Evolutionary conservation across 2,888 invertebrate genomes (phyloP), one percentile per base, ranked within the genome.

Genomic region (Xestia rhomboidea): DNA sequence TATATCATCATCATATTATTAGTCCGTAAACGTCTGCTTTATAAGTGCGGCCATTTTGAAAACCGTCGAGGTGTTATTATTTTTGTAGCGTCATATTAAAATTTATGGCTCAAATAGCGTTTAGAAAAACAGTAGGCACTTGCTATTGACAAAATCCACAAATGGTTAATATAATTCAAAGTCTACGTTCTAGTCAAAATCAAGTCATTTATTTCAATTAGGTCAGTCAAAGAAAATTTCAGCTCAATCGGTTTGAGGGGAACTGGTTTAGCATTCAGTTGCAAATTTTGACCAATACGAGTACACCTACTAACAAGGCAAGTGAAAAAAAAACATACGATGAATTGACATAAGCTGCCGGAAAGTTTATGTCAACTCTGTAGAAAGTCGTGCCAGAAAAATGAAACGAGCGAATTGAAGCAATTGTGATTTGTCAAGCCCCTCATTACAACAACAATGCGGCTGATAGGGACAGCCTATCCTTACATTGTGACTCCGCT

Each of bases 1-100:
- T 83, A 68, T 10, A 57, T 27, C 15, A 79, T 68, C 27, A 38
- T 64, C 24, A 6, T 62, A 21, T 21, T 64, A 68, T 57, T 64
- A 68, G 3, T 18, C 15, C n/a, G 64, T 66, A 66, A 82, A 57
- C 24, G 41, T 41, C 64, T 41, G 38, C 64, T 41, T 41, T 18
- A n/a, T n/a, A n/a, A n/a, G 15, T 10, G 21, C 34, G 62, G 5
- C 21, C 62, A 34, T 34, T 62, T 34, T 0, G 30, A 10, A 60
- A 60, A 8, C 2, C 1, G 30, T 34, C 5, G 10, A 62, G 10
- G 30, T 34, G 62, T 62, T 27, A 62, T 34, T 34, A 34, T 21
- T 2, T 0, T 11, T 21, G 62, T 34, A 62, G 15, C 15, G 5
- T 60, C 1, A 62, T 34, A 30, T 30, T 21, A 1, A 10, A 8